These are phyloP conservation scores for Odontamblyopus rebecca DNA, from an alignment of 2,797 vertebrate genomes.

Conservation along the genomic window DNA sequence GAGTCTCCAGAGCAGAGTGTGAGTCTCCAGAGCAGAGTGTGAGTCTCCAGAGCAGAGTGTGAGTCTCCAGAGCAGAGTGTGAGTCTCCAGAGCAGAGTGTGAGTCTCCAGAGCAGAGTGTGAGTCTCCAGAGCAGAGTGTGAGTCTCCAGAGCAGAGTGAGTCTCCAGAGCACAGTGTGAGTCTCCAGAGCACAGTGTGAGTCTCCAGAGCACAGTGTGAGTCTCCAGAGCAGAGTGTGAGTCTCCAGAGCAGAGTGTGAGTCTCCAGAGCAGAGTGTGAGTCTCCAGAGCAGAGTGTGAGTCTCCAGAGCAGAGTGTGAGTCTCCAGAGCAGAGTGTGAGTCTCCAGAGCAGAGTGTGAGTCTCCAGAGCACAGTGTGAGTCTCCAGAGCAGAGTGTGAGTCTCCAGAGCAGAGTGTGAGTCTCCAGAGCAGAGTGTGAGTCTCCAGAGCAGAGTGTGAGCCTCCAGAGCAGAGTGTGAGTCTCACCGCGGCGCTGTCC, in stretches of 20 bases:
- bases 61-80: slow-evolving; percentile 40
- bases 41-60: slow-evolving; percentile 40
- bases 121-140: slow-evolving; percentile 40
- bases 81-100: slow-evolving; percentile 40
- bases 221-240: no score
- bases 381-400: no score
- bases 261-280: slow-evolving; percentile 40
- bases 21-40: slow-evolving; percentile 40
- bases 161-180: no score
- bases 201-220: no score
- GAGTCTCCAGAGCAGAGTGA: no score
- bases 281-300: slow-evolving; percentile 40
- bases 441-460: slow-evolving; percentile 40
- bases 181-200: slow-evolving; percentile 39
- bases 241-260: slow-evolving; percentile 40
- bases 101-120: slow-evolving; percentile 40
- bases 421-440: slow-evolving; percentile 40
- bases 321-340: slow-evolving; percentile 40
- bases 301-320: slow-evolving; percentile 40
- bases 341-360: slow-evolving; percentile 40
- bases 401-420: slow-evolving; percentile 40
- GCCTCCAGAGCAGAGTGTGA: no score
- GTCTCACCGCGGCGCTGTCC: slow-evolving; percentile 87
- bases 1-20: slow-evolving; percentile 40
- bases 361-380: no score